Evolutionary conservation across 2,113 vertebrate species (phyloP).

Genomic region (Columba janthina): DNA sequence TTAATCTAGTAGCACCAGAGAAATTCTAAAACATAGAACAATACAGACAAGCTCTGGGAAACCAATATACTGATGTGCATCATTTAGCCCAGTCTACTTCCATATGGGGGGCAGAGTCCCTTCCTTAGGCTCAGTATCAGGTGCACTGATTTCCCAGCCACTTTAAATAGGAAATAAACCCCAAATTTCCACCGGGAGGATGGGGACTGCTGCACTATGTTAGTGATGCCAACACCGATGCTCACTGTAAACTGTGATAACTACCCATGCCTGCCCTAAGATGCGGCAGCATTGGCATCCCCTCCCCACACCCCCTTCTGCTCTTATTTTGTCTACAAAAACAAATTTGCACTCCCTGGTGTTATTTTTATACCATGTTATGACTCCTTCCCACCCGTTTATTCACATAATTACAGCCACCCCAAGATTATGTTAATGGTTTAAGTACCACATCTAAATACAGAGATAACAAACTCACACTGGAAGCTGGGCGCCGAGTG

Average conservation of each 20-base stretch:
- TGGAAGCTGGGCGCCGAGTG: not conserved
- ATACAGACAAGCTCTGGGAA: not conserved
- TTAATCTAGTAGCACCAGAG: not conserved
- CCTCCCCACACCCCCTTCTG: not conserved
- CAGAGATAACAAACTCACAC: not conserved
- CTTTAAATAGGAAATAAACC: not conserved
- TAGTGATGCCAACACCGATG: accelerated
- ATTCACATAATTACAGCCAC: not conserved
- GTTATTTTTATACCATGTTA: not conserved
- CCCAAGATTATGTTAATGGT: not conserved
- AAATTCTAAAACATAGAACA: not conserved
- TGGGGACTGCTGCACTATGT: not conserved
- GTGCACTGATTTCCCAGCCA: not conserved
- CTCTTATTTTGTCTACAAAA: not conserved
- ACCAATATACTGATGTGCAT: not conserved
- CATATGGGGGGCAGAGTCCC: accelerated
- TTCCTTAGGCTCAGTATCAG: not conserved
- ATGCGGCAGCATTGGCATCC: not conserved
- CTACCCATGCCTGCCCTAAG: accelerated
- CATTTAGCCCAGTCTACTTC: accelerated
- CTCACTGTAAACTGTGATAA: not conserved
- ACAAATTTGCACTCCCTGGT: not conserved
- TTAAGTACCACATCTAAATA: not conserved
- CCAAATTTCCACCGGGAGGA: not conserved
- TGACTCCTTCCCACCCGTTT: not conserved